Evolutionary conservation across 2,888 invertebrate species (phyloP), one percentile per base, ranked within the genome.

Genomic region (Amiota mariae): DNA sequence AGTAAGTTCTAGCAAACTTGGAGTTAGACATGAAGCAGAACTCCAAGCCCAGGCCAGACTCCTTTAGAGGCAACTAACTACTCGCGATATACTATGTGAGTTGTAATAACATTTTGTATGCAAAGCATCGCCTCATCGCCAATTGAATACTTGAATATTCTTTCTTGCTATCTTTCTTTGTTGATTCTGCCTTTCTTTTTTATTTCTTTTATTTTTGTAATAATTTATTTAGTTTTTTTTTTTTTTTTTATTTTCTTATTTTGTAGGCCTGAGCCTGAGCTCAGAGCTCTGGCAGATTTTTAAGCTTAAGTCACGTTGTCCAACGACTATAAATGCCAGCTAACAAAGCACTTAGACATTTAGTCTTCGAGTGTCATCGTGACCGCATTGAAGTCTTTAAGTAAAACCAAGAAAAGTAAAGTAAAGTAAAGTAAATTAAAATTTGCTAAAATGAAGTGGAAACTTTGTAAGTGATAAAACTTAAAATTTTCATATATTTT

Each of bases 311-410:
- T 77, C 79, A 75, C 71, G 71, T 70, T 78, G 77, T 71, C 78
- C 78, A 76, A 74, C 72, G 72, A 75, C 80, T 84, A 84, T 84
- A 84, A 84, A 84, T 85, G 82, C 77, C 79, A 82, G 79, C 74
- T 75, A 78, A 75, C 73, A 61, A 72, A 73, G 80, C 76, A 80
- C 76, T 85, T 84, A 82, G 79, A 82, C 81, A 79, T 80, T 84
- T 82, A 84, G 84, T 84, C 79, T 82, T 77, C 73, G 79, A 77
- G 75, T 82, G 80, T 78, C 82, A 76, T 82, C 82, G 83, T 36
- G 36, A 75, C 78, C 74, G 78, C 83, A 82, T 81, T 83, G 83
- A 78, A 78, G 76, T 74, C 51, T 67, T 13, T 13, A 51, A 64
- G 63, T 54, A 36, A 36, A 36, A 51, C 46, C 54, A 9, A 24